Percentiles rank a stretch among this genome's conserved stretches.
These are phyloP conservation scores for Diaprepes abbreviatus DNA, from an alignment of 2,888 invertebrate species.

Conservation along the genomic window DNA sequence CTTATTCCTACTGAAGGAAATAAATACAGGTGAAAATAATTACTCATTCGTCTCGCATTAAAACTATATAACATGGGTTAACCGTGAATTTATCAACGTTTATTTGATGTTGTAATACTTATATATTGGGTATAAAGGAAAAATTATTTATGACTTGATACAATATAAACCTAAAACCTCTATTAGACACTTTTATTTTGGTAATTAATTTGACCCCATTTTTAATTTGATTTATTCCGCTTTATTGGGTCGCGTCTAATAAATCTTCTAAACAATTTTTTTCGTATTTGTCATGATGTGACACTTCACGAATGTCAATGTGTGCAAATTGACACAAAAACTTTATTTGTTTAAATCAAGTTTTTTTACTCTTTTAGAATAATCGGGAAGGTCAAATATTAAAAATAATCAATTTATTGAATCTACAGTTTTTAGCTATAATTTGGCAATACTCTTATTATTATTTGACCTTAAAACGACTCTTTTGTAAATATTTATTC, in stretches of 20 bases:
- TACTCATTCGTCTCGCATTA: too few relatives aligned
- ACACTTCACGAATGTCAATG: neutral
- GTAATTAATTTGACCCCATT: neutral
- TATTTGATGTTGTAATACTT: too few relatives aligned
- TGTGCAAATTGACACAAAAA: slow-evolving; percentile 15
- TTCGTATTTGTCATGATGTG: neutral
- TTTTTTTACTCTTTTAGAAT: neutral
- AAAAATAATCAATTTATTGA: neutral
- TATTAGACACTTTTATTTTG: neutral
- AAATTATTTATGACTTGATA: too few relatives aligned
- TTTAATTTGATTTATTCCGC: neutral
- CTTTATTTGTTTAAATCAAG: neutral
- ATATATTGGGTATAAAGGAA: too few relatives aligned
- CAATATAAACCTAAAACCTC: neutral
- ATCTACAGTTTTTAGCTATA: neutral
- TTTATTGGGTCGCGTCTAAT: neutral
- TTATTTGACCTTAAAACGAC: neutral
- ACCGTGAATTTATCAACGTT: too few relatives aligned
- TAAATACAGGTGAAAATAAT: too few relatives aligned
- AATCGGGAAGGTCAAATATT: neutral
- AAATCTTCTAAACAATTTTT: neutral
- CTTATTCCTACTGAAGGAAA: too few relatives aligned
- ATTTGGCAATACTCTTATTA: too few relatives aligned
- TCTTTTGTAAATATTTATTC: too few relatives aligned
- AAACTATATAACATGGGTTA: too few relatives aligned